Base-by-base conservation (phyloP, 1,140 invertebrate genomes). In the Phocides pigmalion region DNA sequence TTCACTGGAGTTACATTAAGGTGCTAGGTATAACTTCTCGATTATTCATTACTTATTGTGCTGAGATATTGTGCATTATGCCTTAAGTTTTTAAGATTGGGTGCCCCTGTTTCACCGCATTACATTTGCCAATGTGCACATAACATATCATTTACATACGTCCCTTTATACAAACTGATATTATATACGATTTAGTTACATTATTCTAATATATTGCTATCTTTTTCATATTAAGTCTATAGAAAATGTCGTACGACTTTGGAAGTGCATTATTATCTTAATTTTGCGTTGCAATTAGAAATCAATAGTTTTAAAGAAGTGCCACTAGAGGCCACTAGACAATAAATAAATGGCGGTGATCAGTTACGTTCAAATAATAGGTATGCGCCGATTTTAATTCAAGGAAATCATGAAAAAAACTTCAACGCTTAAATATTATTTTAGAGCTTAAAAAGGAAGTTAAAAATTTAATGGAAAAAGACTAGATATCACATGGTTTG, bases 161-260 rank as follows among this genome's bases (percentile, higher is more conserved):
- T 81, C 70, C 72, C 72, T 83, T 87, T 89, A 89, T 86, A 89
- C 79, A 90, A 90, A 89, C 85, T 87, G 85, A 86, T 85, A 88
- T 54, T 39, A 54, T 78, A 86, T 88, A 90, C 77, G 81, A 82
- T 85, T 87, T 86, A 87, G 75, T 84, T 84, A 89, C 76, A 89
- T 88, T 89, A 91, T 54, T 84, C 89, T 91, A 91, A 86, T 86
- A 89, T 91, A 91, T 91, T 90, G 88, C 88, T 90, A 90, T 91
- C 84, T 82, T 89, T 86, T 91, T 89, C 85, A 82, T 82, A 86
- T 88, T 89, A n/a, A 91, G 87, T 91, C 87, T 87, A 89, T 87
- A 91, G 85, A 86, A 82, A 81, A 78, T 81, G 81, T 79, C 79
- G 76, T 85, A 78, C 72, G 80, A 82, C 68, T 74, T 84, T 71